Conservation (phyloP, 2,797 vertebrate genomes). For the Rhynchotus rufescens region DNA sequence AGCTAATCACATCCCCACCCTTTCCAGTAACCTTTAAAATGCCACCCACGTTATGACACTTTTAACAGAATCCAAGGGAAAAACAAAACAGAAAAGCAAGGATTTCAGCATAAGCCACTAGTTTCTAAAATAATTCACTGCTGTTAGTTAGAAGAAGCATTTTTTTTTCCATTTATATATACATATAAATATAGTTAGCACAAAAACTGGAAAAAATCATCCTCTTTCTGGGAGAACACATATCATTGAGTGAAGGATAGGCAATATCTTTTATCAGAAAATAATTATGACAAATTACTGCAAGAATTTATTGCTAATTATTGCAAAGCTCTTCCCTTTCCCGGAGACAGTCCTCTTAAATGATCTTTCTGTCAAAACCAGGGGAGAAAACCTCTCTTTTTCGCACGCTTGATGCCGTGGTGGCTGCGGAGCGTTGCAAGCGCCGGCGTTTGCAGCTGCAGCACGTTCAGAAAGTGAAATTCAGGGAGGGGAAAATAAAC, state of each 20-base stretch:
- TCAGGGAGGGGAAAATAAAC: no score
- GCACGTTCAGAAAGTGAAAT: no score
- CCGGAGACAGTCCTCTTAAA: not conserved
- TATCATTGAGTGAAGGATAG: not conserved
- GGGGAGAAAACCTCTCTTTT: not conserved
- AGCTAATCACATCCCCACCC: conserved; percentile 59
- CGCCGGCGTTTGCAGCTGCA: no score
- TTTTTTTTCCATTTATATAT: not conserved
- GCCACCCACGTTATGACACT: conserved; percentile 62
- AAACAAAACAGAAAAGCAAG: conserved; percentile 9
- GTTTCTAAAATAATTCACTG: not conserved
- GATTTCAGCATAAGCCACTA: not conserved
- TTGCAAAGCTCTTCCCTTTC: not conserved
- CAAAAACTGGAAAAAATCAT: not conserved
- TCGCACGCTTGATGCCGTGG: not conserved
- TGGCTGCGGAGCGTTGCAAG: no score
- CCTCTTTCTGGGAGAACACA: not conserved
- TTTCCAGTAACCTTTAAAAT: conserved; percentile 56
- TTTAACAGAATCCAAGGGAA: not conserved
- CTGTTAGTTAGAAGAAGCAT: not conserved
- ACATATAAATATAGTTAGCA: not conserved
- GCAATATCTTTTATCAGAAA: not conserved
- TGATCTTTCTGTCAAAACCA: not conserved
- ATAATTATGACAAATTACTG: not conserved
- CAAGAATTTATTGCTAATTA: not conserved